A percentile compares a stretch with the other conserved stretches of the same genome.
phyloP scores from a whole-genome alignment of 2,888 invertebrate genomes.

The Agapostemon virescens region DNA sequence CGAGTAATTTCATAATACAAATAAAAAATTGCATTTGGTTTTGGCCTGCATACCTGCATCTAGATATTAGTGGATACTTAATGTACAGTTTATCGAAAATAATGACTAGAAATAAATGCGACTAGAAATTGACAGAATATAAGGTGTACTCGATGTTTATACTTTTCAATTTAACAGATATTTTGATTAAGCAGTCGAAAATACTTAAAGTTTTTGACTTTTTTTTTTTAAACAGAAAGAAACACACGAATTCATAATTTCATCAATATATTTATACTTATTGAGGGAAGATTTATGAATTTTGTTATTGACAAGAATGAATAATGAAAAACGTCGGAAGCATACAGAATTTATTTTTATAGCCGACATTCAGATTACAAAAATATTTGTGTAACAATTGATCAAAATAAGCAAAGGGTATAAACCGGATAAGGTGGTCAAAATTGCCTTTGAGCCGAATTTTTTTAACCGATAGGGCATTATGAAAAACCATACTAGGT shows the following conservation, averaged over 20 bases:
- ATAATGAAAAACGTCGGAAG: background rate
- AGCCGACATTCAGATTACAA: background rate
- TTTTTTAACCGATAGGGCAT: no score
- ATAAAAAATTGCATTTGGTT: slow-evolving; percentile 74
- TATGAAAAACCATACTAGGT: no score
- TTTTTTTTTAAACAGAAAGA: background rate
- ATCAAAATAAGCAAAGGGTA: background rate
- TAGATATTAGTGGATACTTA: slow-evolving; percentile 39
- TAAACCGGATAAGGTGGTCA: no score
- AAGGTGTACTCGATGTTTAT: background rate
- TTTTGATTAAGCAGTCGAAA: background rate
- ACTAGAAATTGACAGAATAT: slow-evolving; percentile 37
- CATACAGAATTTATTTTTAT: background rate
- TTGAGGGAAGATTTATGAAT: background rate
- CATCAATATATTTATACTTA: background rate
- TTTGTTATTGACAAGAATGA: background rate
- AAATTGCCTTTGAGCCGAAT: no score
- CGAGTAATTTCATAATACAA: slow-evolving; percentile 18
- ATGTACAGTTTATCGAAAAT: background rate
- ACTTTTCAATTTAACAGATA: background rate
- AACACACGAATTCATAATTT: background rate
- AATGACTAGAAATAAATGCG: slow-evolving; percentile 28
- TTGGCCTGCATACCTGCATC: slow-evolving; percentile 76
- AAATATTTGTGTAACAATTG: background rate
- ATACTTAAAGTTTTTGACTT: background rate